These are phyloP conservation scores for Pterocles burchelli DNA, from an alignment of 2,113 vertebrate genomes.

Conservation along the genomic window DNA sequence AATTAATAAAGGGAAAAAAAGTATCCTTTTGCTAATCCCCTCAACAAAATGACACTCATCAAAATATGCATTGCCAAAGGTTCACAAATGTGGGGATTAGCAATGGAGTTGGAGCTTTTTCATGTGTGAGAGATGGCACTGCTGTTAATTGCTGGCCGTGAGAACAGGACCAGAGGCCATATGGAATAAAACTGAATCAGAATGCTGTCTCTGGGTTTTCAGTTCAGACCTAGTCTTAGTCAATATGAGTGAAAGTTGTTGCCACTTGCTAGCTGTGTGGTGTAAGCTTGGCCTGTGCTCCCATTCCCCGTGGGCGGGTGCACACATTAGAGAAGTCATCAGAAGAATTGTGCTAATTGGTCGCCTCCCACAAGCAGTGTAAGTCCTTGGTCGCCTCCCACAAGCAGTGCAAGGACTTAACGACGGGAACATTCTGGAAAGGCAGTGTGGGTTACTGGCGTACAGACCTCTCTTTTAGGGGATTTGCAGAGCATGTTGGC, in stretches of 20 bases:
- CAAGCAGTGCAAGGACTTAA: not conserved
- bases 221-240: not conserved
- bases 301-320: fast-evolving
- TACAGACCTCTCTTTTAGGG: not conserved
- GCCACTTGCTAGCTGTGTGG: not conserved
- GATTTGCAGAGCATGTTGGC: not conserved
- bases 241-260: not conserved
- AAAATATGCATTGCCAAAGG: not conserved
- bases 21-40: not conserved
- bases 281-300: not conserved
- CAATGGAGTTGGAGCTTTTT: not conserved
- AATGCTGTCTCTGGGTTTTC: not conserved
- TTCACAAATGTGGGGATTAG: not conserved
- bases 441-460: not conserved
- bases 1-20: not conserved
- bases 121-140: fast-evolving
- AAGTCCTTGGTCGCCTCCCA: not conserved
- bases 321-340: not conserved
- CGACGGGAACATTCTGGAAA: not conserved
- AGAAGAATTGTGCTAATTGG: not conserved
- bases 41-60: not conserved
- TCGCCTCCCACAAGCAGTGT: not conserved
- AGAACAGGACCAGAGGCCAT: not conserved
- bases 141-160: not conserved
- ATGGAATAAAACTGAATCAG: not conserved